These are phyloP conservation scores for Syrrhaptes paradoxus DNA, from an alignment of 2,113 vertebrate species.

Conservation along the genomic window DNA sequence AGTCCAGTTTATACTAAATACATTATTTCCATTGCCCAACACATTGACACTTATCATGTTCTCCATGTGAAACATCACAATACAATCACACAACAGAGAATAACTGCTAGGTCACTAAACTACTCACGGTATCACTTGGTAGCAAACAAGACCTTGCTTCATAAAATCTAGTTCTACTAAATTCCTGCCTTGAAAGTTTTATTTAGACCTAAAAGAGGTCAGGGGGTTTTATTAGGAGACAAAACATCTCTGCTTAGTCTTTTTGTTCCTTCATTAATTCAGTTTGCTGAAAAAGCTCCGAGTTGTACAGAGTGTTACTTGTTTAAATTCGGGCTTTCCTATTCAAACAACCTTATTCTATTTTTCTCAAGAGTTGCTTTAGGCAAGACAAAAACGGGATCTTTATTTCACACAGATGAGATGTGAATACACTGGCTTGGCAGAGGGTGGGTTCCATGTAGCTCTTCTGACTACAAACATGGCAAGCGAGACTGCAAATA, in stretches of 20 bases:
- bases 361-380: conserved; percentile 2
- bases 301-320: neutral
- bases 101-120: neutral
- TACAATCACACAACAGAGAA: neutral
- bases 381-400: conserved; percentile 14
- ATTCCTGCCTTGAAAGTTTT: neutral
- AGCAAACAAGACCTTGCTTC: neutral
- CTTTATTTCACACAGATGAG: conserved; percentile 33
- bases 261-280: neutral
- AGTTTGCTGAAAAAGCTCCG: neutral
- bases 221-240: neutral
- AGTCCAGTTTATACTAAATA: neutral
- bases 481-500: neutral
- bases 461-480: neutral
- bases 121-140: neutral
- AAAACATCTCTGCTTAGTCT: conserved; percentile 8
- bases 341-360: conserved; percentile 22
- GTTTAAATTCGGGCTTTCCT: conserved; percentile 29
- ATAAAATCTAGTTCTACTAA: neutral
- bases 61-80: neutral
- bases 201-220: neutral
- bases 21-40: neutral
- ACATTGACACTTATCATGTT: neutral
- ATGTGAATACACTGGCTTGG: neutral
- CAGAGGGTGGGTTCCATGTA: neutral